Evolutionary conservation across 1,140 invertebrate species (phyloP), one percentile per base, ranked within the genome.

Genomic region (Atta cephalotes): DNA sequence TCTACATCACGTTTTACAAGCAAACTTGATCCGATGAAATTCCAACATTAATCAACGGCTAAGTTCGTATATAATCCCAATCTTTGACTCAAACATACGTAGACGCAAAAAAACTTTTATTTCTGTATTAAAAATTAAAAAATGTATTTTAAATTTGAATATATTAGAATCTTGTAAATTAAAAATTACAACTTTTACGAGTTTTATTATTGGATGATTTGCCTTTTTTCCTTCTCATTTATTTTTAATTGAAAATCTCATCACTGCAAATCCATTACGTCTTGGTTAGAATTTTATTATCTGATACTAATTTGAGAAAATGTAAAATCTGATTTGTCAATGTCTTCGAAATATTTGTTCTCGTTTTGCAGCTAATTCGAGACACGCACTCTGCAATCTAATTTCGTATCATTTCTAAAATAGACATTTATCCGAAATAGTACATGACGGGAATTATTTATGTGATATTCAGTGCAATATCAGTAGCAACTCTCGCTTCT

Each of bases 1-100:
- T 49, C 77, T 66, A 28, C 60, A 63, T 65, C 76, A 63, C 39
- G 39, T 79, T 79, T 66, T 79, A 79, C 60, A 79, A 66, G 39
- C 25, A 66, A 31, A 66, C 25, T 66, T 79, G 35, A 76, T 76
- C 56, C 56, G 60, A 79, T 31, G 10, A 78, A 78, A 78, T 66
- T 31, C 39, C 25, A 66, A 79, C 45, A 66, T 66, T 51, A n/a
- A 51, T 79, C 28, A 51, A 79, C 28, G 6, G 18, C 25, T 66
- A 21, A 31, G 25, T 79, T 79, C 3, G 28, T 53, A 12, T 25
- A 49, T 51, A 77, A 39, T 60, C 14, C 5, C 25, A 78, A 78
- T 78, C 25, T 56, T 74, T 56, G 70, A 70, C 14, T 16, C 16
- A 31, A 72, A 77, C n/a, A 77, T 6, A 39, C 3, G 53, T 60